A percentile compares a stretch with the other conserved stretches of the same genome.
Evolutionary conservation across 2,113 vertebrate genomes (phyloP).

Genomic region (Tangachromis dhanisi): DNA sequence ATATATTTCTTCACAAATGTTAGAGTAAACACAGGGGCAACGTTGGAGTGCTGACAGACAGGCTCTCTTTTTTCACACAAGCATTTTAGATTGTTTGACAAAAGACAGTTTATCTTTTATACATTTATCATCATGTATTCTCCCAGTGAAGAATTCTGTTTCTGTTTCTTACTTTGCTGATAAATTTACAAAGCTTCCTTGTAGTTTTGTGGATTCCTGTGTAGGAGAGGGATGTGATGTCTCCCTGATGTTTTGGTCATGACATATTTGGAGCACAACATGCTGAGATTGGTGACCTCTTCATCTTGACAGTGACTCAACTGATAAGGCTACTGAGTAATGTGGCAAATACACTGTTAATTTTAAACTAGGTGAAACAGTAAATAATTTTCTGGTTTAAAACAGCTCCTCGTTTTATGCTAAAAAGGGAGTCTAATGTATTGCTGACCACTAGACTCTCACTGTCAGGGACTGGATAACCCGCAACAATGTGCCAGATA

Average conservation of each 20-base stretch:
- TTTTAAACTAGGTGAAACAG: neutral
- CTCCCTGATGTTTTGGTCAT: conserved; percentile 36
- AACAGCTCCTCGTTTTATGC: neutral
- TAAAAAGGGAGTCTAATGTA: neutral
- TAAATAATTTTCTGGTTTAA: neutral
- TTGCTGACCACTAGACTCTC: neutral
- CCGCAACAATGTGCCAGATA: neutral
- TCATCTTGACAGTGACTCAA: neutral
- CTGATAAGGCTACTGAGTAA: neutral
- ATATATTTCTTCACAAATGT: neutral
- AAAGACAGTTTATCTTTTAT: conserved; percentile 23
- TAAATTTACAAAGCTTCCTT: conserved; percentile 43
- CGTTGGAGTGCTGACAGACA: neutral
- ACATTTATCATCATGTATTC: conserved; percentile 38
- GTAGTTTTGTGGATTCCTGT: conserved; percentile 39
- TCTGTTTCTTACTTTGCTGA: conserved; percentile 15
- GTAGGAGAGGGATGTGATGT: conserved; percentile 41
- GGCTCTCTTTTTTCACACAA: neutral
- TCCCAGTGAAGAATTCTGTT: conserved; percentile 15
- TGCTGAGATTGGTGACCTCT: conserved; percentile 32
- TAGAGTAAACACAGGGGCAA: conserved; percentile 1
- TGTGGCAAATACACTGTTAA: neutral
- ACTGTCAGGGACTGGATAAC: neutral
- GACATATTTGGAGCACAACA: conserved; percentile 57
- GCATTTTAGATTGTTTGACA: neutral